These are phyloP conservation scores for Oncopeltus fasciatus DNA, from an alignment of 1,140 invertebrate genomes.

Conservation along the genomic window DNA sequence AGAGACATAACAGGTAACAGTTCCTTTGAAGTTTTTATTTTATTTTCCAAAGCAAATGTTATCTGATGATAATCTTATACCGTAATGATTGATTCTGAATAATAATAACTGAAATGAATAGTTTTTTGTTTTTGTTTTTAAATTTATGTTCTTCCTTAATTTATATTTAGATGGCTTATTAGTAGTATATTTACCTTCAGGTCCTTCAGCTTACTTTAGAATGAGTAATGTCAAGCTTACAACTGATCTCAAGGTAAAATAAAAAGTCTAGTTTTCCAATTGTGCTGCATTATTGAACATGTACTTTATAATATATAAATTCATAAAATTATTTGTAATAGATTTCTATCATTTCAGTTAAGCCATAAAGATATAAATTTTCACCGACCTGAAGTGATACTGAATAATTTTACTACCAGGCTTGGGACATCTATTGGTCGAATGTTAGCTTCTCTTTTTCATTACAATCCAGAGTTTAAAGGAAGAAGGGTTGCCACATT, in stretches of 20 bases:
- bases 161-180: conserved; percentile 73
- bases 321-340: no score
- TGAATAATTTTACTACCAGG: conserved; percentile 92
- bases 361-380: conserved; percentile 62
- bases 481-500: conserved; percentile 89
- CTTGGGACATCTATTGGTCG: conserved; percentile 78
- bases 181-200: conserved; percentile 84
- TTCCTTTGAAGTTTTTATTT: no score
- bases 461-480: conserved; percentile 87
- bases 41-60: no score
- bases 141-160: no score
- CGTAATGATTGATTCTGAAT: no score
- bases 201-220: conserved; percentile 71
- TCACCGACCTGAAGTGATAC: conserved; percentile 85
- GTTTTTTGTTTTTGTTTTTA: no score
- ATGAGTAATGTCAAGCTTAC: conserved; percentile 61
- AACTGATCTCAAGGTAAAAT: conserved; percentile 42
- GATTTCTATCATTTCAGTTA: conserved; percentile 28
- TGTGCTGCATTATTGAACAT: no score
- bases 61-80: no score
- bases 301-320: no score
- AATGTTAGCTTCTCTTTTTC: conserved; percentile 92
- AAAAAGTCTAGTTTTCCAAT: no score
- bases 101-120: no score
- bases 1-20: no score